Evolutionary conservation across 2,888 invertebrate species (phyloP), one percentile per base, ranked within the genome.

Genomic region (Zelleria hepariella): DNA sequence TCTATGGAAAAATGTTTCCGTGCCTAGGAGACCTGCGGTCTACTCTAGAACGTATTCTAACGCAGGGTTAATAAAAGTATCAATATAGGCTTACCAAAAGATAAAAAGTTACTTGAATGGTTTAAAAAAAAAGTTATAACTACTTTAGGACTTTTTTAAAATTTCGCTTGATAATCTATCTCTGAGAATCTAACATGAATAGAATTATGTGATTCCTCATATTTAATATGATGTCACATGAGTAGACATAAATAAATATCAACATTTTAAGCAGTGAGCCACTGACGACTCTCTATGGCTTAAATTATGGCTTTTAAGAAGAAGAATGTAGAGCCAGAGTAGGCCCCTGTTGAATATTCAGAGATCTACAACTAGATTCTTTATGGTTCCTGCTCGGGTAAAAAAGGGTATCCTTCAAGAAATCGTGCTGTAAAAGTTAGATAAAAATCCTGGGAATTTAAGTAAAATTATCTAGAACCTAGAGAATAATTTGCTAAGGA

Each of bases 281-380:
- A n/a, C n/a, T n/a, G n/a, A n/a, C n/a, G n/a, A n/a, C n/a, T n/a
- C n/a, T n/a, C n/a, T n/a, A n/a, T n/a, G n/a, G n/a, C n/a, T n/a
- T n/a, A 5, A 6, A 3, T 0, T 32, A 32, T 32, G 10, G 32
- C n/a, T n/a, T n/a, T 32, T 32, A 2, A 32, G 7, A 32, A 5
- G 10, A 32, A 32, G 5, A 2, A 32, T 10, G n/a, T 32, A 0
- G 7, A 2, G 32, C 3, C 32, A 15, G 32, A 10, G 51, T 55
- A 55, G 60, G 25, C 24, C 24, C 53, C 15, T 70, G 74, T 78
- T 79, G 76, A 78, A 80, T 80, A 80, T 80, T 72, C 74, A 80
- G 70, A 79, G 80, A 82, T 81, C 67, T 71, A 64, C 64, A 42
- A 62, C 77, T 80, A 82, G 82, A 81, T 82, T 79, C 67, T 74